phyloP scores from a whole-genome alignment of 1,140 invertebrate genomes.

The Hycleus phaleratus region DNA sequence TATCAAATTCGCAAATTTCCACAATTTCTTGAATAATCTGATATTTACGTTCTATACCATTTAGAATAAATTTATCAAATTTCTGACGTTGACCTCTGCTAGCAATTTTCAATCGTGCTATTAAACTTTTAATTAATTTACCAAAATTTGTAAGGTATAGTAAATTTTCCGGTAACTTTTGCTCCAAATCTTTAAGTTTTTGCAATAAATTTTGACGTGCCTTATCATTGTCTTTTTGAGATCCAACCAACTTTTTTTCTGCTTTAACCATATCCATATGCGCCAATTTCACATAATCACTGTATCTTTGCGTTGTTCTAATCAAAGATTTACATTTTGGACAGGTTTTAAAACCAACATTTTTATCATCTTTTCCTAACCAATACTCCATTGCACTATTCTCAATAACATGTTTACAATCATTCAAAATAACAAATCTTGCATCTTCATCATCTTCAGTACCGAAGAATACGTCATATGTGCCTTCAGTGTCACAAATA shows the following conservation, averaged over 20 bases:
- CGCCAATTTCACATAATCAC: conserved; percentile 48
- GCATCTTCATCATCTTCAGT: conserved; percentile 49
- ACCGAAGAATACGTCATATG: conserved; percentile 49
- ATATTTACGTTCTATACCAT: conserved; percentile 22
- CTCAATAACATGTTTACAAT: conserved; percentile 59
- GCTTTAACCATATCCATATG: conserved; percentile 49
- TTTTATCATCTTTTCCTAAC: conserved; percentile 40
- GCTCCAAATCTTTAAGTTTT: not conserved
- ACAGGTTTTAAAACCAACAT: conserved; percentile 52
- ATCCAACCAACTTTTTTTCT: conserved; percentile 46
- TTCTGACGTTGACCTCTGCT: conserved; percentile 10
- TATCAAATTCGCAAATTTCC: conserved; percentile 1
- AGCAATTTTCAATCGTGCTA: not conserved
- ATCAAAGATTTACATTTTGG: conserved; percentile 57
- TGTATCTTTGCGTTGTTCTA: conserved; percentile 52
- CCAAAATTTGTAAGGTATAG: not conserved
- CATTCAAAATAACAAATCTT: conserved; percentile 53
- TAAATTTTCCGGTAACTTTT: not conserved
- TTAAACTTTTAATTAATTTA: not conserved
- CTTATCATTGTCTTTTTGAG: conserved; percentile 14
- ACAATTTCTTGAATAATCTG: conserved; percentile 20
- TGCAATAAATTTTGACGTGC: conserved; percentile 1
- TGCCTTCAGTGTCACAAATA: conserved; percentile 44
- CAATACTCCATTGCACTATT: conserved; percentile 47
- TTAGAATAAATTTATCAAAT: conserved; percentile 22